phyloP scores from a whole-genome alignment of 2,113 vertebrate species.

The Thoracochromis brauschi region DNA sequence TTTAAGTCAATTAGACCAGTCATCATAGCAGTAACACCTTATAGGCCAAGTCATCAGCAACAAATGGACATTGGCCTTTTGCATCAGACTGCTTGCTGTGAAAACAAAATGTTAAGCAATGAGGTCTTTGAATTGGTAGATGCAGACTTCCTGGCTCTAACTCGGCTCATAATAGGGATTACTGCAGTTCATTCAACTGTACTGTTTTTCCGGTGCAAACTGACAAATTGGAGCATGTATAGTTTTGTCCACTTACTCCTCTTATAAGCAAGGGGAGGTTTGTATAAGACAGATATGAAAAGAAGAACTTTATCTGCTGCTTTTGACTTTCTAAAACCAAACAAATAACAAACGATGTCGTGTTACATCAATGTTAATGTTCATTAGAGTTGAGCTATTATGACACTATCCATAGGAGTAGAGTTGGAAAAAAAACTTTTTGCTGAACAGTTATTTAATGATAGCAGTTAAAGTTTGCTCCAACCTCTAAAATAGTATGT shows the following conservation, averaged over 20 bases:
- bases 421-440: background rate
- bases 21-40: background rate
- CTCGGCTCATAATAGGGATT: background rate
- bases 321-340: background rate
- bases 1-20: background rate
- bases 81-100: constrained; percentile 7
- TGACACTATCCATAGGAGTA: background rate
- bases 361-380: background rate
- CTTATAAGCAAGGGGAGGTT: constrained; percentile 4
- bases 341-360: background rate
- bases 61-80: background rate
- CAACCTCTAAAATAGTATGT: background rate
- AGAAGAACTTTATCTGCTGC: background rate
- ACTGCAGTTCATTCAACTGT: background rate
- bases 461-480: background rate
- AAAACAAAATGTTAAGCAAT: constrained; percentile 2
- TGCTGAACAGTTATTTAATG: background rate
- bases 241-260: constrained; percentile 14
- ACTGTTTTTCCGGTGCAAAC: background rate
- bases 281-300: background rate
- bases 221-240: background rate
- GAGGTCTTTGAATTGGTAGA: background rate
- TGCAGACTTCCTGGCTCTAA: constrained; percentile 15
- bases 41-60: background rate
- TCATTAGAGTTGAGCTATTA: background rate